phyloP scores from a whole-genome alignment of 2,113 vertebrate genomes.

The Progne subis region DNA sequence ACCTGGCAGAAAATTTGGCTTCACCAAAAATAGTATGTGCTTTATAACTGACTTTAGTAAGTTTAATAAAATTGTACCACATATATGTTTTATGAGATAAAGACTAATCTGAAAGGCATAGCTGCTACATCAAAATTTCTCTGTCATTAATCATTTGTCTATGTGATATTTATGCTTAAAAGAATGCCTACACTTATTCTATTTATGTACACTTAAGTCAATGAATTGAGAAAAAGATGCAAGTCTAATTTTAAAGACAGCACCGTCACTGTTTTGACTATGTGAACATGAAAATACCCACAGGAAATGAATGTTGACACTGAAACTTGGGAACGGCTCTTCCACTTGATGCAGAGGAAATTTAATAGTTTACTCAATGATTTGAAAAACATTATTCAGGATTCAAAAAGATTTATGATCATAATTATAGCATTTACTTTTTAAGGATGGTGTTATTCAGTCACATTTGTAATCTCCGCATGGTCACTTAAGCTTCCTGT shows the following conservation, averaged over 20 bases:
- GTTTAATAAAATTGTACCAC: background rate
- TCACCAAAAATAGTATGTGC: background rate
- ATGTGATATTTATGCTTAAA: background rate
- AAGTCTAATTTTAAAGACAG: background rate
- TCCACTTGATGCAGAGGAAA: background rate
- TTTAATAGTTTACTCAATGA: background rate
- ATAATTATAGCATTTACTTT: background rate
- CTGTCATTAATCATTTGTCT: background rate
- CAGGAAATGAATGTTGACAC: background rate
- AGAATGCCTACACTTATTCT: background rate
- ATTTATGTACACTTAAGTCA: background rate
- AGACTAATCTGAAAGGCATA: background rate
- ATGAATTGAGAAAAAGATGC: background rate
- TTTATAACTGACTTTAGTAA: background rate
- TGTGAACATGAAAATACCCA: background rate
- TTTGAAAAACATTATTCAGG: background rate
- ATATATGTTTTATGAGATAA: background rate
- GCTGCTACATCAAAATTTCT: background rate
- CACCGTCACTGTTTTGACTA: background rate
- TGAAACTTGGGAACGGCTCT: background rate
- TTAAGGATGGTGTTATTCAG: background rate
- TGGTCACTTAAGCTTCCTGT: background rate
- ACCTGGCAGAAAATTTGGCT: background rate
- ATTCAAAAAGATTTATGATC: background rate
- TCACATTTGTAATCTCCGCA: background rate